Evolutionary conservation across 1,140 invertebrate genomes (phyloP).

Genomic region (Drosophila burlai): DNA sequence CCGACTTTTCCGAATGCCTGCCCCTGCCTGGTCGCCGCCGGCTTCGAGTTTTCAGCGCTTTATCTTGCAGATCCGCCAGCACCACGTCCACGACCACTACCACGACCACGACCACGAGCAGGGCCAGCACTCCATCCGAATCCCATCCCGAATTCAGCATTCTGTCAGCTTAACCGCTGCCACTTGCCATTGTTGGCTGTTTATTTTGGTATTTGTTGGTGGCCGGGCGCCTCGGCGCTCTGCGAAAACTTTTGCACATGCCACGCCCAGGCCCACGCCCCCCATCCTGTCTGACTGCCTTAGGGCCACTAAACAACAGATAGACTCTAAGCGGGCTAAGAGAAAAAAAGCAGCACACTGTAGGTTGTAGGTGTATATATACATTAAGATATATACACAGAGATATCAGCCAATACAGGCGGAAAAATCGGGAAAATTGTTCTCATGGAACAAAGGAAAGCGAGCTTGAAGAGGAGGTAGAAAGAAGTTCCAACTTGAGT

Average conservation of each 20-base stretch:
- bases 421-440: not conserved
- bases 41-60: slow-evolving; percentile 76
- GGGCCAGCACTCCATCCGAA: slow-evolving; percentile 7
- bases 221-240: slow-evolving; percentile 15
- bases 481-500: not conserved
- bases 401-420: slow-evolving; percentile 5
- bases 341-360: slow-evolving; percentile 11
- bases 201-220: slow-evolving; percentile 58
- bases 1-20: slow-evolving; percentile 27
- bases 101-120: not conserved
- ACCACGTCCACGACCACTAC: not conserved
- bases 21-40: slow-evolving; percentile 38
- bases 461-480: no score
- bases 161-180: slow-evolving; percentile 78
- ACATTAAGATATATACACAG: slow-evolving; percentile 10
- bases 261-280: slow-evolving; percentile 53
- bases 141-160: slow-evolving; percentile 12
- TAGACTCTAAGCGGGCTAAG: slow-evolving; percentile 43
- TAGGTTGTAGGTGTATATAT: slow-evolving; percentile 20
- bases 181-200: slow-evolving; percentile 79
- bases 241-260: slow-evolving; percentile 69
- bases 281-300: slow-evolving; percentile 22
- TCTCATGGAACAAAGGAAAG: not conserved
- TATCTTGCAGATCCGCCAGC: slow-evolving; percentile 52
- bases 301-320: slow-evolving; percentile 61